These are phyloP conservation scores for Sepiola atlantica DNA, from an alignment of 2,888 invertebrate species.

Conservation along the genomic window DNA sequence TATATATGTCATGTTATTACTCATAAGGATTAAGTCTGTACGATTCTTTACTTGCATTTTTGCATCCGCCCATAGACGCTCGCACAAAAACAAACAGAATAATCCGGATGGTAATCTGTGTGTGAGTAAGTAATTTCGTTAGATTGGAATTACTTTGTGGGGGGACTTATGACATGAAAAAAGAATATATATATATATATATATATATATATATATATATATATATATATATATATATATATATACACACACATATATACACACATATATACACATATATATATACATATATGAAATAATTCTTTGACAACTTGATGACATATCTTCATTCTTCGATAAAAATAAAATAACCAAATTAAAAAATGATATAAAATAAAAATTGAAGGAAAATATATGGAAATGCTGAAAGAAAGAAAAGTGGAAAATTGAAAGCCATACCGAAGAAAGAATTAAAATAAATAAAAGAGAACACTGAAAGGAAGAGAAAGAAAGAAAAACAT, in stretches of 20 bases:
- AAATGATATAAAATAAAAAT: background rate
- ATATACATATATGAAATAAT: background rate
- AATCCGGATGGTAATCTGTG: background rate
- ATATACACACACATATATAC: background rate
- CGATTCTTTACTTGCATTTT: too few species aligned
- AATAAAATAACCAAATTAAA: background rate
- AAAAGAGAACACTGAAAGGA: too few species aligned
- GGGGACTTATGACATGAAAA: background rate
- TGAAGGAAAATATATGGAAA: too few species aligned
- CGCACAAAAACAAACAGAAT: background rate
- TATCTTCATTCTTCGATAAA: background rate
- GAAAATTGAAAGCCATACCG: too few species aligned
- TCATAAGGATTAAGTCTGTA: background rate
- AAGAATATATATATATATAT: background rate
- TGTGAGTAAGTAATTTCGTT: background rate
- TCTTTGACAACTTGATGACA: conserved; percentile 21
- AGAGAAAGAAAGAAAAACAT: too few species aligned
- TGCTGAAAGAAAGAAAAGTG: too few species aligned
- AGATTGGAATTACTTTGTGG: background rate
- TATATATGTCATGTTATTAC: too few species aligned
- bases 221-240: background rate
- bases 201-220: background rate
- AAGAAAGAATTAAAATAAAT: too few species aligned
- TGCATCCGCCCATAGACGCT: too few species aligned
- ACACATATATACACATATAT: background rate